Evolutionary conservation across 2,888 invertebrate species (phyloP), one percentile per base, ranked within the genome.

Genomic region (Ypsolopha sequella): DNA sequence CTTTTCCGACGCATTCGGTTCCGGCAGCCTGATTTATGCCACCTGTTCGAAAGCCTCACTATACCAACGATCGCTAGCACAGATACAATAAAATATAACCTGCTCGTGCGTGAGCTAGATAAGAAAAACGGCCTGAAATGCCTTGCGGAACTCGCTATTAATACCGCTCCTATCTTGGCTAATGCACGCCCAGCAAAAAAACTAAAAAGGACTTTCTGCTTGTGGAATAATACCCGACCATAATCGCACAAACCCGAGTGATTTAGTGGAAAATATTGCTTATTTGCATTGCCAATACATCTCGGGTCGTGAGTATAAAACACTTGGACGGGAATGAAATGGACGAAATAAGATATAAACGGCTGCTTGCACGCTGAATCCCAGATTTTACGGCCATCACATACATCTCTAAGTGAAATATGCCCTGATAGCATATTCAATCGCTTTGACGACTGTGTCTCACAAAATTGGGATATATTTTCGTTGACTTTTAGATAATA

Each of bases 201-300:
- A 24, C 24, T 24, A 24, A 24, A 24, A 24, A 24, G 24, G 24
- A 24, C 24, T 24, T 24, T 24, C 2, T 24, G 24, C 24, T 24
- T 3, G 24, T 41, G 35, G 66, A 66, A 71, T 66, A 70, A 69
- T 67, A 61, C 66, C 69, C 62, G 65, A 67, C 65, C 62, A 63
- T 67, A 65, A 64, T 59, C 59, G 62, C 68, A 71, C 71, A 72
- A 76, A 73, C 56, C 60, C 60, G 56, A 60, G 66, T 73, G 78
- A 76, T 79, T 80, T 76, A 78, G 65, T 66, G 58, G 66, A 71
- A 70, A 73, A 78, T 73, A 73, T 67, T 62, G 71, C 75, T 74
- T 76, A 80, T 80, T 81, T 78, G 78, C 76, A 79, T 74, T 65
- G 63, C 64, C 73, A 66, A 78, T 73, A 76, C 70, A 71, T 78